A percentile compares a stretch with the other conserved stretches of the same genome.
phyloP scores from a whole-genome alignment of 2,797 vertebrate species.

The Ctenosaura bakeri region DNA sequence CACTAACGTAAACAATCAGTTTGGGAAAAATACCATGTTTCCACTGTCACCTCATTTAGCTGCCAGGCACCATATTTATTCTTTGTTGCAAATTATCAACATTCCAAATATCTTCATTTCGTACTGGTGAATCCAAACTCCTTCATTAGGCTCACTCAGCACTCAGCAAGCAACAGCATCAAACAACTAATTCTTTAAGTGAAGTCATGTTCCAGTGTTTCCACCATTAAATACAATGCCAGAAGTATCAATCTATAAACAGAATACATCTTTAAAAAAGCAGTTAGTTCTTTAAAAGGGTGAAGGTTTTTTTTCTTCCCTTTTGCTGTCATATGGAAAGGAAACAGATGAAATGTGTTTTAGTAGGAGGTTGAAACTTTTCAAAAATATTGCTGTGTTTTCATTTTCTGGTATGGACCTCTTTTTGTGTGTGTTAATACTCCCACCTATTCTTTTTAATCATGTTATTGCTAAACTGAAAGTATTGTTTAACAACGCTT shows the following conservation, averaged over 20 bases:
- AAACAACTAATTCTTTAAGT: slow-evolving; percentile 14
- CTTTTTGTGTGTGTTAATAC: not conserved
- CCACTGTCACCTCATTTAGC: slow-evolving; percentile 4
- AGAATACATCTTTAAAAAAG: not conserved
- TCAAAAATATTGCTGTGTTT: not conserved
- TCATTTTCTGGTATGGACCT: slow-evolving; percentile 15
- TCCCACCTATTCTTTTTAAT: slow-evolving; percentile 45
- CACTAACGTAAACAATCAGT: slow-evolving; percentile 7
- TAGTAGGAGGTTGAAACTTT: slow-evolving; percentile 21
- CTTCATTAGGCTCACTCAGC: not conserved
- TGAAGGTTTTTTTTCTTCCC: not conserved
- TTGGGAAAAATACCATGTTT: slow-evolving; percentile 23
- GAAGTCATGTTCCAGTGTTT: slow-evolving; percentile 18
- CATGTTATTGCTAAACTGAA: slow-evolving; percentile 51
- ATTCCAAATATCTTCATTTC: slow-evolving; percentile 1
- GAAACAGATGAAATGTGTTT: not conserved
- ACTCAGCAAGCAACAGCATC: not conserved
- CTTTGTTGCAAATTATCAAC: slow-evolving; percentile 19
- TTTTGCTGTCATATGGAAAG: not conserved
- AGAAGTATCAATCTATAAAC: not conserved
- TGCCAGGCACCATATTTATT: slow-evolving; percentile 12
- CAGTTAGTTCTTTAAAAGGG: not conserved
- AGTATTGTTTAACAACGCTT: slow-evolving; percentile 50
- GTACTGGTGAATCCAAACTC: not conserved
- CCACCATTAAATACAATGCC: accelerated